Percentiles rank a stretch among this genome's conserved stretches.
Evolutionary conservation across 1,140 invertebrate genomes (phyloP).

Genomic region (Nebria ingens): DNA sequence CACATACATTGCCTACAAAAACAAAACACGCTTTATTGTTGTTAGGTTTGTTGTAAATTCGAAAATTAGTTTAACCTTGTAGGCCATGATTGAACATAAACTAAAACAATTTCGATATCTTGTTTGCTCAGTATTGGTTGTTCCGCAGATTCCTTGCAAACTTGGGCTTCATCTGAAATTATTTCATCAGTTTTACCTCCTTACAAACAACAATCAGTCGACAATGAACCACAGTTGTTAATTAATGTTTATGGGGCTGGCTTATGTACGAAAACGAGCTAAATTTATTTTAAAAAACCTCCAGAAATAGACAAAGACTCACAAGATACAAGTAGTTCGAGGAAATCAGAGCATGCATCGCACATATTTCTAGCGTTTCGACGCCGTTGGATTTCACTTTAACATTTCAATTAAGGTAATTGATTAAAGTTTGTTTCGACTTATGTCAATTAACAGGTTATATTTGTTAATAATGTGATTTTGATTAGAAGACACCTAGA

Average conservation of each 20-base stretch:
- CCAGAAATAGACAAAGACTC: constrained; percentile 37
- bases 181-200: constrained; percentile 9
- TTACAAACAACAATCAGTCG: constrained; percentile 26
- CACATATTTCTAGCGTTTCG: constrained; percentile 45
- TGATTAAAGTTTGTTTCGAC: not conserved
- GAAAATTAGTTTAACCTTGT: constrained; percentile 22
- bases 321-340: constrained; percentile 65
- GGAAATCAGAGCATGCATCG: constrained; percentile 69
- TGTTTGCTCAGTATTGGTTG: constrained; percentile 27
- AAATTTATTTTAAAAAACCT: constrained; percentile 29
- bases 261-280: not conserved
- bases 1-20: constrained; percentile 78
- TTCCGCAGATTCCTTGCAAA: constrained; percentile 28
- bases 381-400: not conserved
- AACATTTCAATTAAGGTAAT: no score
- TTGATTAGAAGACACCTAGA: constrained; percentile 2
- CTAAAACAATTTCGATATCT: constrained; percentile 29
- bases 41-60: not conserved
- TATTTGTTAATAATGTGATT: constrained; percentile 1
- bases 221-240: constrained; percentile 18
- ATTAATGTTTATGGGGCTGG: not conserved
- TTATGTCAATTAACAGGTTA: not conserved
- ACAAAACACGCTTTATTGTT: constrained; percentile 8
- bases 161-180: constrained; percentile 32
- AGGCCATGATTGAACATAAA: constrained; percentile 33